Percentiles rank a stretch among this genome's conserved stretches.
Conservation (phyloP, 2,113 vertebrate genomes). For the Desmodus rotundus region DNA sequence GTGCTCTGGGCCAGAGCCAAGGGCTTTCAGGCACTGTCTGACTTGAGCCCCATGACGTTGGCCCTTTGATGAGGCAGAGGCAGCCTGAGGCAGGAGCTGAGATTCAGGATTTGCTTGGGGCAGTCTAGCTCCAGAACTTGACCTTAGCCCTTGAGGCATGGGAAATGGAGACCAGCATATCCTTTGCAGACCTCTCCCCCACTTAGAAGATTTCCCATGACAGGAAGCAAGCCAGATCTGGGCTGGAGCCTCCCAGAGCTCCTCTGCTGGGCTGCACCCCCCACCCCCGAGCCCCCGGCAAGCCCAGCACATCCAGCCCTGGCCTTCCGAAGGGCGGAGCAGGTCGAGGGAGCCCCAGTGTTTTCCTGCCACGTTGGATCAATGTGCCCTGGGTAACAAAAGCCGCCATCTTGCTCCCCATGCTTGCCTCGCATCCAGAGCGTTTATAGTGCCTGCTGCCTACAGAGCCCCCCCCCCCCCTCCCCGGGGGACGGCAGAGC, state of each 20-base stretch:
- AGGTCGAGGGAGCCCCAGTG: background rate
- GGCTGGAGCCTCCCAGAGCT: background rate
- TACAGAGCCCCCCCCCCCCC: too few relatives aligned
- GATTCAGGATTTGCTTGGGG: too few relatives aligned
- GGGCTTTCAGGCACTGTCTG: background rate
- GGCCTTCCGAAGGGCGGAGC: background rate
- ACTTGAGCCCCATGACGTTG: accelerated
- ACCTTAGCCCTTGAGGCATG: too few relatives aligned
- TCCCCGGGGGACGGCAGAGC: too few relatives aligned
- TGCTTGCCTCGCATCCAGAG: too few relatives aligned
- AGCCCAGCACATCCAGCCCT: background rate
- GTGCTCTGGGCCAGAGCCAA: background rate
- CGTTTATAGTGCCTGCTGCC: too few relatives aligned
- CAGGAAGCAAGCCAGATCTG: background rate
- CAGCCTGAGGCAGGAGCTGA: background rate
- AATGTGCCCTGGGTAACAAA: accelerated
- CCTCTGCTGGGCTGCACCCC: background rate
- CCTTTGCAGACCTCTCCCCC: too few relatives aligned
- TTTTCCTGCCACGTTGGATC: background rate
- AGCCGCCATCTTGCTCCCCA: too few relatives aligned
- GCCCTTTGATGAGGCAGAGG: background rate
- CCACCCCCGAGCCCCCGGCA: accelerated
- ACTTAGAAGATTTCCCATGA: background rate
- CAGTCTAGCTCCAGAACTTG: background rate
- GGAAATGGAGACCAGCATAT: background rate